A percentile compares a stretch with the other conserved stretches of the same genome.
phyloP scores from a whole-genome alignment of 2,888 invertebrate genomes.

The Homarus gammarus region DNA sequence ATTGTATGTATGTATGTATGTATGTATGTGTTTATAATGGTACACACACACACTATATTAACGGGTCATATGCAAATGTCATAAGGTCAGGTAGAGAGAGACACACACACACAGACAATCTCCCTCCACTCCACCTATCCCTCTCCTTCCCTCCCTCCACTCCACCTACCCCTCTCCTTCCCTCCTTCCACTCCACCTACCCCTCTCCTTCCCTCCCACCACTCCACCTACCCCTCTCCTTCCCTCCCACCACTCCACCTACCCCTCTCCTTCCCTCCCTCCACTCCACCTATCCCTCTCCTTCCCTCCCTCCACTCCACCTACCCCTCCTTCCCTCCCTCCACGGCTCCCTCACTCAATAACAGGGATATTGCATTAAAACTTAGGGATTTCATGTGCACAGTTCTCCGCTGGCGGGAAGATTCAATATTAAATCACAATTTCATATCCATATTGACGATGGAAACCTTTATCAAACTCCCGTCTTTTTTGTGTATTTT shows the following conservation, averaged over 20 bases:
- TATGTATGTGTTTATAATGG: conserved; percentile 2
- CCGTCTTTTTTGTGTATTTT: not conserved
- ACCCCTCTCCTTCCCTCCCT: not conserved
- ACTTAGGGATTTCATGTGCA: too few relatives aligned
- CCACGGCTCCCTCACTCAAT: not conserved
- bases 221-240: conserved; percentile 11
- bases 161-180: not conserved
- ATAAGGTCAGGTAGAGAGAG: too few relatives aligned
- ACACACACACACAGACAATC: too few relatives aligned
- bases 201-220: not conserved
- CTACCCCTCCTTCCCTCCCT: not conserved
- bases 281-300: not conserved
- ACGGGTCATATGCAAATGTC: too few relatives aligned
- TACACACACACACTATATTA: conserved; percentile 8
- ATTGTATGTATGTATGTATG: conserved; percentile 15
- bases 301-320: conserved; percentile 8
- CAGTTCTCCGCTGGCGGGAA: too few relatives aligned
- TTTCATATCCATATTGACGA: conserved; percentile 30
- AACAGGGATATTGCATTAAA: too few relatives aligned
- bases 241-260: not conserved
- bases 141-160: not conserved
- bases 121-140: not conserved
- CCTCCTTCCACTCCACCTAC: too few relatives aligned
- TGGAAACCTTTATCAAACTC: not conserved
- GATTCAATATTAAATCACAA: conserved; percentile 40